Conservation (phyloP, 2,113 vertebrate species). For the Fregata magnificens region DNA sequence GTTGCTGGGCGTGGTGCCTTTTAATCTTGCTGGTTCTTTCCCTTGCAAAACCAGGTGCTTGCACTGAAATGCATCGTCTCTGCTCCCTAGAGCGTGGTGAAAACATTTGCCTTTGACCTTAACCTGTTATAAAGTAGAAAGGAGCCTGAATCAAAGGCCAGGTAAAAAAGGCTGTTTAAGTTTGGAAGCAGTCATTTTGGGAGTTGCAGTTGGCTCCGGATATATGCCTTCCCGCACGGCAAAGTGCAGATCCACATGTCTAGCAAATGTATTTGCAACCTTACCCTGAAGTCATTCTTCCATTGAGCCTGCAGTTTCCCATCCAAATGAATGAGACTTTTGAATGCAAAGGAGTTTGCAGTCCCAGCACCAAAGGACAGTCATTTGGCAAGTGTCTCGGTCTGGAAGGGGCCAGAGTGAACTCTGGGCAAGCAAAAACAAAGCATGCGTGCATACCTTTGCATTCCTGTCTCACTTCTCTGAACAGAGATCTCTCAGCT, state of each 20-base stretch:
- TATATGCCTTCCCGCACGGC: background rate
- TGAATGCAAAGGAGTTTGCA: background rate
- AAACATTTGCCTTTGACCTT: conserved; percentile 17
- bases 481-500: background rate
- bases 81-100: background rate
- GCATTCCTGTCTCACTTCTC: background rate
- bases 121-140: background rate
- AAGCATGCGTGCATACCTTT: rapidly evolving
- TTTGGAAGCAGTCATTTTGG: background rate
- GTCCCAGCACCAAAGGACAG: background rate
- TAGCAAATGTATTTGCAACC: background rate
- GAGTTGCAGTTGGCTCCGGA: background rate
- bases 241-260: background rate
- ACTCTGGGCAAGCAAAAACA: background rate
- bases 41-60: background rate
- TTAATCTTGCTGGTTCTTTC: background rate
- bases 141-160: background rate
- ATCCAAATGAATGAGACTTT: background rate
- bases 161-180: background rate
- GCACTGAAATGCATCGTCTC: background rate
- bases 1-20: background rate
- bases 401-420: background rate
- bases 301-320: background rate
- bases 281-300: background rate
- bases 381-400: background rate